Conservation (phyloP, 1,140 invertebrate genomes). For the Drosophila parvula region DNA sequence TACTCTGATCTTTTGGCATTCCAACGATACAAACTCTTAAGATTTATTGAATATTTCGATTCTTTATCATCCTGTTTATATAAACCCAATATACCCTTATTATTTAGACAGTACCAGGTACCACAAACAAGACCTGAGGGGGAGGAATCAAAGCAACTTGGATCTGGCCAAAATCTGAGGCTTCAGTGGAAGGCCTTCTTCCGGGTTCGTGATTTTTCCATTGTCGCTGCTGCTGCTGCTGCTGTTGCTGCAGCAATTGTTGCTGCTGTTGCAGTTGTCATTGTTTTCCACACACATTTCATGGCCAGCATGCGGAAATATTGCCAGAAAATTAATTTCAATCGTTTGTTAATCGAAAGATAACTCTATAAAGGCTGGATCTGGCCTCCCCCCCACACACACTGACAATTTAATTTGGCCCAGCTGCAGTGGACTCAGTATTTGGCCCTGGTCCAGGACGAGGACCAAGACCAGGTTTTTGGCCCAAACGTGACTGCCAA, state of each 20-base stretch:
- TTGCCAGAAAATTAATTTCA: conserved; percentile 65
- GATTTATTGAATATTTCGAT: neutral
- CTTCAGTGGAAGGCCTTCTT: conserved; percentile 50
- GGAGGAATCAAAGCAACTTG: conserved; percentile 30
- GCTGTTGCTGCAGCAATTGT: conserved; percentile 16
- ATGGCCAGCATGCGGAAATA: conserved; percentile 67
- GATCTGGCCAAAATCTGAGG: conserved; percentile 31
- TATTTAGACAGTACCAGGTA: neutral
- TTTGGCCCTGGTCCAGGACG: conserved; percentile 29
- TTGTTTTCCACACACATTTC: conserved; percentile 70
- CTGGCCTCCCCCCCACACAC: neutral
- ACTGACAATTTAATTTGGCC: conserved; percentile 79
- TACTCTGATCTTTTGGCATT: neutral
- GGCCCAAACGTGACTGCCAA: conserved; percentile 75
- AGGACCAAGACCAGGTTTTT: conserved; percentile 24
- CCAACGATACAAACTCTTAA: neutral
- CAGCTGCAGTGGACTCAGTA: conserved; percentile 22
- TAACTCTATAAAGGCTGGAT: conserved; percentile 44
- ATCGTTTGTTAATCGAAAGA: conserved; percentile 59
- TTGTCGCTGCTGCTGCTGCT: conserved; percentile 47
- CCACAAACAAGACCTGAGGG: neutral
- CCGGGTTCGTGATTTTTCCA: conserved; percentile 77
- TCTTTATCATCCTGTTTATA: neutral
- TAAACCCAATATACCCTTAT: neutral
- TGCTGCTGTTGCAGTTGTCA: conserved; percentile 55